Evolutionary conservation across 2,888 invertebrate species (phyloP), one percentile per base, ranked within the genome.

Genomic region (Magallana nippona): DNA sequence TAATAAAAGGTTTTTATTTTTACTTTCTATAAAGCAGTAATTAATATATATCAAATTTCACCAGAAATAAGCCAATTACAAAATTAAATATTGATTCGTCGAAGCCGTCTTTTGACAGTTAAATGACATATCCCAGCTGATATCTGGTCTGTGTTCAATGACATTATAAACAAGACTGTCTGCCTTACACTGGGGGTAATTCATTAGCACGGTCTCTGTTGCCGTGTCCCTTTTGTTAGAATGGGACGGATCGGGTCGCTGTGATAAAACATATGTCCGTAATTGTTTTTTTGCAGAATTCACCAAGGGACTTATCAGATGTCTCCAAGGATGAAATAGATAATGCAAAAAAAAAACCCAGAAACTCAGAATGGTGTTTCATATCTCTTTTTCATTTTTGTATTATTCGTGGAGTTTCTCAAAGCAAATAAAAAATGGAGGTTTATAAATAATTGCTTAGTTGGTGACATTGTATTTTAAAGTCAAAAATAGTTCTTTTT

Each of bases 81-180:
- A 32, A 71, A 71, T 27, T 71, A 71, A 71, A 71, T 71, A 71
- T 71, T 71, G 71, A 71, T 71, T 32, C 15, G 5, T 71, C 15
- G 27, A 22, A 27, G 22, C 15, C 32, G 15, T 32, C 10, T 27
- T 71, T 71, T 15, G 10, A 71, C 22, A 71, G 15, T 13, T 13
- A n/a, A 63, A 60, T 22, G 71, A 27, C 71, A 71, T 5, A 5
- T 22, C 11, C 22, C 27, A 11, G 11, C 15, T 15, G 71, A 71
- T 71, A 22, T 71, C 71, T 27, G 15, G 22, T 71, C 32, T 3
- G 32, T 32, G 13, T 32, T 32, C 27, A 19, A 22, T 19, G 60
- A 27, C 15, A 22, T 71, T 17, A 27, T 71, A 15, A 13, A 22
- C 32, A 22, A 71, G 10, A 13, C 32, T 71, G 71, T 71, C 71